Evolutionary conservation across 2,113 vertebrate species (phyloP).

Genomic region (Echinops telfairi): DNA sequence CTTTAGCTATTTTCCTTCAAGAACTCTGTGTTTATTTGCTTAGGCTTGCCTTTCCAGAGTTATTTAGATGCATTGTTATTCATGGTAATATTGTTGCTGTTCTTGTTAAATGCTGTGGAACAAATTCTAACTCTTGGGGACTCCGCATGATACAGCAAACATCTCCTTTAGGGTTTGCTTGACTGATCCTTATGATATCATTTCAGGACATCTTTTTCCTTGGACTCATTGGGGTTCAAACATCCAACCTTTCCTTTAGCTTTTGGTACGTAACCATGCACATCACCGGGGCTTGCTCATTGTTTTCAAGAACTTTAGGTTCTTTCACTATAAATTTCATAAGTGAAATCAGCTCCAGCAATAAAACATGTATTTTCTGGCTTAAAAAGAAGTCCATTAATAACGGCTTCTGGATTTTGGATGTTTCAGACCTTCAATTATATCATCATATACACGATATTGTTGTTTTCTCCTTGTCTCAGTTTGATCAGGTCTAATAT

Average conservation of each 20-base stretch:
- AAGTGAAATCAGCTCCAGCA: not conserved
- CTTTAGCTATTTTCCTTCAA: not conserved
- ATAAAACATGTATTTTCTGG: not conserved
- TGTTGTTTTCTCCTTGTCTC: not conserved
- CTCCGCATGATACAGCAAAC: not conserved
- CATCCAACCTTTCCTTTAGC: not conserved
- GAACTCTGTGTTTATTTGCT: not conserved
- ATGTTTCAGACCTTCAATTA: not conserved
- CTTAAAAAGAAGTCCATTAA: not conserved
- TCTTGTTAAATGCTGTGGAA: not conserved
- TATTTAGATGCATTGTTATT: not conserved
- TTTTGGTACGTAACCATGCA: too few species aligned
- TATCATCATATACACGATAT: not conserved
- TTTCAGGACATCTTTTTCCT: not conserved
- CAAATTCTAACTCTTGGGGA: not conserved
- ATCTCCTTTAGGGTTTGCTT: too few species aligned
- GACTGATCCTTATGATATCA: not conserved
- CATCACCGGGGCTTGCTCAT: not conserved
- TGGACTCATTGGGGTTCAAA: not conserved
- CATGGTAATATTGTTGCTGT: not conserved
- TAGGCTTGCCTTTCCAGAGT: not conserved
- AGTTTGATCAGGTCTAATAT: not conserved
- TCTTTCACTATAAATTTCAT: not conserved
- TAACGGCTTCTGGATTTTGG: not conserved
- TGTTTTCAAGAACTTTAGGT: not conserved